These are phyloP conservation scores for Oligia fasciuncula DNA, from an alignment of 2,888 invertebrate genomes.

Conservation along the genomic window DNA sequence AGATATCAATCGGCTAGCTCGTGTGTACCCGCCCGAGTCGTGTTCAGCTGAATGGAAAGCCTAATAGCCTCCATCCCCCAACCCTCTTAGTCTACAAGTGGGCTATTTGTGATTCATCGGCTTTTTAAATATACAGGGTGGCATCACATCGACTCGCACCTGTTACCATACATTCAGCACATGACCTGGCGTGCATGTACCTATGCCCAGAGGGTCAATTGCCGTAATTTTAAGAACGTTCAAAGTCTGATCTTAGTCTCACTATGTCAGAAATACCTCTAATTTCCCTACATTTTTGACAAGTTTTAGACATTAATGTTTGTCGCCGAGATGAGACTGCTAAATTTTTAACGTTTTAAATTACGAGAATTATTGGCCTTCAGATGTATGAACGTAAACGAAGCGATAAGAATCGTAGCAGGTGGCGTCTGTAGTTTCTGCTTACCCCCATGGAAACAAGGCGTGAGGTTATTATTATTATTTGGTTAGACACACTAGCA, in stretches of 20 bases:
- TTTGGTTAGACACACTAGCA: too few relatives aligned
- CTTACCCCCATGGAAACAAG: neutral
- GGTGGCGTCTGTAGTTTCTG: neutral
- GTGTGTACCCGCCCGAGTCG: slow-evolving; percentile 38
- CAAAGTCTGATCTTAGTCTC: too few relatives aligned
- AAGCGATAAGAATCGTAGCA: neutral
- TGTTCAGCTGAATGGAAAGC: slow-evolving; percentile 32
- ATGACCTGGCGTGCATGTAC: neutral
- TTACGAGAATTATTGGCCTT: too few relatives aligned
- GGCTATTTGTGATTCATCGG: slow-evolving; percentile 19
- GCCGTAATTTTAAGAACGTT: too few relatives aligned
- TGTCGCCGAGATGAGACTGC: too few relatives aligned
- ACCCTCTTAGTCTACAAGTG: slow-evolving; percentile 15
- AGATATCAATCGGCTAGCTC: slow-evolving; percentile 9
- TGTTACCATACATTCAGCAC: too few relatives aligned
- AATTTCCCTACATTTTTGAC: too few relatives aligned
- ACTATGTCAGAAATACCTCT: too few relatives aligned
- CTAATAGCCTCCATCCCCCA: slow-evolving; percentile 13
- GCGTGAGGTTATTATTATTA: neutral
- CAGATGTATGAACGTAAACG: neutral
- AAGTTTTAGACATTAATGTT: too few relatives aligned
- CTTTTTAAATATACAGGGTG: neutral
- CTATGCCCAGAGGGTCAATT: too few relatives aligned
- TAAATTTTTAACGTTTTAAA: too few relatives aligned
- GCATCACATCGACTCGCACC: too few relatives aligned